A percentile compares a stretch with the other conserved stretches of the same genome.
Conservation (phyloP, 2,888 invertebrate species). For the Sisyra nigra region DNA sequence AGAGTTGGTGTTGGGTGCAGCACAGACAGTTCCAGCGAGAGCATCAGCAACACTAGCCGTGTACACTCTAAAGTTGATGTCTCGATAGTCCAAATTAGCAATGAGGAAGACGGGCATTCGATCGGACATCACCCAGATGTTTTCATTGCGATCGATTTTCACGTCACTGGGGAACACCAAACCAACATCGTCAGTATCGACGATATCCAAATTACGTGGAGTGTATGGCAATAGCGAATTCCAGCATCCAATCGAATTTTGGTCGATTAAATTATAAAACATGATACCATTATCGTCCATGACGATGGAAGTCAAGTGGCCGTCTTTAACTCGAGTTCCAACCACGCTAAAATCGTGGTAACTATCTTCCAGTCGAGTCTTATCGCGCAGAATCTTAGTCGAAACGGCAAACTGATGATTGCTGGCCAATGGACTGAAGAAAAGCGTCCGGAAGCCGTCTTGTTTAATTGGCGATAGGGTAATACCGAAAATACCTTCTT, state of each 20-base stretch:
- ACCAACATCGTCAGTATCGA: conserved; percentile 58
- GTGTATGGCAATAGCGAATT: conserved; percentile 47
- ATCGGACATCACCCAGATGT: conserved; percentile 70
- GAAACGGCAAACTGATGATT: conserved; percentile 65
- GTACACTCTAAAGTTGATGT: conserved; percentile 63
- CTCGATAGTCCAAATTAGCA: conserved; percentile 50
- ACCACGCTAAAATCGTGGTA: conserved; percentile 54
- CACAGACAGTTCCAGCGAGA: conserved; percentile 57
- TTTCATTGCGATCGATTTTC: conserved; percentile 52
- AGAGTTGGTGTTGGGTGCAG: conserved; percentile 18
- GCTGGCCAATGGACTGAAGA: conserved; percentile 66
- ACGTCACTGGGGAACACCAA: conserved; percentile 67
- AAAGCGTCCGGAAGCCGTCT: conserved; percentile 54
- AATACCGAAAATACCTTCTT: conserved; percentile 69
- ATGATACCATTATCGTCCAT: conserved; percentile 61
- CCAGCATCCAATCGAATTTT: conserved; percentile 75
- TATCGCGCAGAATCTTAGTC: conserved; percentile 53
- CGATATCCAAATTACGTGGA: conserved; percentile 47
- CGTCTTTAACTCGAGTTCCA: conserved; percentile 46
- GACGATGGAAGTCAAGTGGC: conserved; percentile 56
- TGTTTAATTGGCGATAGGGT: conserved; percentile 46
- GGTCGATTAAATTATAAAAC: conserved; percentile 62
- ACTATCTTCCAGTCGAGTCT: conserved; percentile 45
- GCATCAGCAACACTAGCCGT: conserved; percentile 49
- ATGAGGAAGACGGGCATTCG: conserved; percentile 65